Evolutionary conservation across 2,113 vertebrate genomes (phyloP).

Genomic region (Xenopus borealis): DNA sequence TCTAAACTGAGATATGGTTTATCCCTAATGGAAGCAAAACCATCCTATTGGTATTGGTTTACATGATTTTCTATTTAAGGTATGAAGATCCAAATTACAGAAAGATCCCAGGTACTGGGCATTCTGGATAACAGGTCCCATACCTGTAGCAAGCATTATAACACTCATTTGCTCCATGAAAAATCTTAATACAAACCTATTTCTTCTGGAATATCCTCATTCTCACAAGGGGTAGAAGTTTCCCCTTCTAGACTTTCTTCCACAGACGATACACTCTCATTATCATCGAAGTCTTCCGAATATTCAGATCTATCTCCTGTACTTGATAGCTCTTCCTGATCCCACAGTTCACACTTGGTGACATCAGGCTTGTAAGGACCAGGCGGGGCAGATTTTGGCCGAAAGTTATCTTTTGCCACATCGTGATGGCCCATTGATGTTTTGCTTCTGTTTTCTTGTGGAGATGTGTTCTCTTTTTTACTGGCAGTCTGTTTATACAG

Average conservation of each 20-base stretch:
- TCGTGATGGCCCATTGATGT: not conserved
- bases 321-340: constrained; percentile 45
- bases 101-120: too few species aligned
- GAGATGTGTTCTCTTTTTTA: constrained; percentile 3
- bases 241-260: constrained; percentile 52
- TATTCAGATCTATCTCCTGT: constrained; percentile 58
- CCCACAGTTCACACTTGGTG: constrained; percentile 28
- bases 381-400: constrained; percentile 29
- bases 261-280: constrained; percentile 56
- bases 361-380: not conserved
- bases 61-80: too few species aligned
- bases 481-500: constrained; percentile 26
- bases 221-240: not conserved
- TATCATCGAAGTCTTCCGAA: constrained; percentile 75
- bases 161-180: not conserved
- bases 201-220: constrained; percentile 43
- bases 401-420: constrained; percentile 11
- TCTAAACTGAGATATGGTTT: too few species aligned
- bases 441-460: not conserved
- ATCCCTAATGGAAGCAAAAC: too few species aligned
- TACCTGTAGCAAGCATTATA: too few species aligned
- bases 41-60: too few species aligned
- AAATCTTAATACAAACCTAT: constrained; percentile 47
- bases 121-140: too few species aligned
- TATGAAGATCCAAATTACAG: too few species aligned